Evolutionary conservation across 2,797 vertebrate genomes (phyloP).

Genomic region (Thamnophis elegans): DNA sequence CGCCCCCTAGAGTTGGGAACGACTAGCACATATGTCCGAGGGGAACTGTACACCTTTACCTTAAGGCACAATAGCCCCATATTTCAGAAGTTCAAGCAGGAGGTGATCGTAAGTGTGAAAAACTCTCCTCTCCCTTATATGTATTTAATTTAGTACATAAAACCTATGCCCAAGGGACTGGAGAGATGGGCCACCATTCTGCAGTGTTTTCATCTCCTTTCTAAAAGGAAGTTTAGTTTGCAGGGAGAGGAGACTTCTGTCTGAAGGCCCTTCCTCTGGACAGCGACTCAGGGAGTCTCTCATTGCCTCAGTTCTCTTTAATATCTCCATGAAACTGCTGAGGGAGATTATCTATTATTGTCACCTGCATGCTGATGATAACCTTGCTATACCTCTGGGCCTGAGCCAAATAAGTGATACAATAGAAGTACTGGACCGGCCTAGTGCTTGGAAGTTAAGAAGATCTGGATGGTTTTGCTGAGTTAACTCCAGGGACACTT

Average conservation of each 20-base stretch:
- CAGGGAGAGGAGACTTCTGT: not conserved
- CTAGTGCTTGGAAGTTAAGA: not conserved
- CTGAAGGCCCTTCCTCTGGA: not conserved
- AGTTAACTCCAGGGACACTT: not conserved
- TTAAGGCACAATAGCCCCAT: not conserved
- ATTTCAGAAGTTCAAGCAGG: not conserved
- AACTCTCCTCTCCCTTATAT: not conserved
- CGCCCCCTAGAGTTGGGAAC: no score
- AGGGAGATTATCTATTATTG: not conserved
- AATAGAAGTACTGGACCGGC: not conserved
- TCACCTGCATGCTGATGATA: not conserved
- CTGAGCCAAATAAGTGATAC: not conserved
- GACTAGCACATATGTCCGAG: no score
- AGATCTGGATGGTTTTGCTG: not conserved
- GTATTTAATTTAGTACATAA: not conserved
- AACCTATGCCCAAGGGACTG: not conserved
- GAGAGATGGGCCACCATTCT: not conserved
- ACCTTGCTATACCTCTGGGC: not conserved
- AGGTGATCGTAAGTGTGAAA: not conserved
- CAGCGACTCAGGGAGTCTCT: not conserved
- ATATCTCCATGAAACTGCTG: not conserved
- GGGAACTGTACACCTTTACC: no score
- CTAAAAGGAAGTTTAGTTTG: not conserved
- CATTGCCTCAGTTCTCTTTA: not conserved
- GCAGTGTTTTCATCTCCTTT: not conserved